Conservation (phyloP, 2,797 vertebrate genomes). For the Taenioides sp. region DNA sequence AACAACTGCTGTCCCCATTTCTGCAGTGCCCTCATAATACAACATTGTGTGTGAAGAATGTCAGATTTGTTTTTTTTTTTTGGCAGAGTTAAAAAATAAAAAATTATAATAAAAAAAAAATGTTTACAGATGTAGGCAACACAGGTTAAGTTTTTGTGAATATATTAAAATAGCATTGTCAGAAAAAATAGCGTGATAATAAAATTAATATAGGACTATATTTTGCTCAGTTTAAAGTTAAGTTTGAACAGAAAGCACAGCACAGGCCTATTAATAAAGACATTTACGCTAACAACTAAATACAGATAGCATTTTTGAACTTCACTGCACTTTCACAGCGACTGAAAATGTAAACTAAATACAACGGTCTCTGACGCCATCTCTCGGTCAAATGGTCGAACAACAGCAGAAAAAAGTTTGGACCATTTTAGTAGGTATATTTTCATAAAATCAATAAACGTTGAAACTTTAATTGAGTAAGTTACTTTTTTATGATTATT, state of each 20-base stretch:
- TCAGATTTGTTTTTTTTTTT: not conserved
- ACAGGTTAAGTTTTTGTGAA: not conserved
- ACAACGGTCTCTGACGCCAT: constrained; percentile 48
- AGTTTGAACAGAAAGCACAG: not conserved
- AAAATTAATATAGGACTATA: not conserved
- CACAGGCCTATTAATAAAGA: not conserved
- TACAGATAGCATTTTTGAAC: not conserved
- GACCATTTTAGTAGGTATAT: not conserved
- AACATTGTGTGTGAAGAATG: not conserved
- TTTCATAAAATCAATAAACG: not conserved
- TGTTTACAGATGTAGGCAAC: not conserved
- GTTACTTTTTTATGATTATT: not conserved
- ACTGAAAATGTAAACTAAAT: constrained; percentile 5
- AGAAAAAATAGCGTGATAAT: not conserved
- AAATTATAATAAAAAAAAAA: not conserved
- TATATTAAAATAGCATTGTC: not conserved
- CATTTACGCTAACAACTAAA: not conserved
- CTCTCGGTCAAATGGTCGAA: constrained; percentile 20
- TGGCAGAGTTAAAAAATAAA: too few species aligned
- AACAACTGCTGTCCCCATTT: not conserved
- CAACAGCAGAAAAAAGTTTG: not conserved
- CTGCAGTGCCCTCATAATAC: too few species aligned
- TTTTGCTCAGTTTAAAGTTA: not conserved
- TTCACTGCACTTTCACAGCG: not conserved
- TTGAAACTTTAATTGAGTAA: not conserved